Base-by-base conservation (phyloP, 2,113 vertebrate species). In the Abramis brama region DNA sequence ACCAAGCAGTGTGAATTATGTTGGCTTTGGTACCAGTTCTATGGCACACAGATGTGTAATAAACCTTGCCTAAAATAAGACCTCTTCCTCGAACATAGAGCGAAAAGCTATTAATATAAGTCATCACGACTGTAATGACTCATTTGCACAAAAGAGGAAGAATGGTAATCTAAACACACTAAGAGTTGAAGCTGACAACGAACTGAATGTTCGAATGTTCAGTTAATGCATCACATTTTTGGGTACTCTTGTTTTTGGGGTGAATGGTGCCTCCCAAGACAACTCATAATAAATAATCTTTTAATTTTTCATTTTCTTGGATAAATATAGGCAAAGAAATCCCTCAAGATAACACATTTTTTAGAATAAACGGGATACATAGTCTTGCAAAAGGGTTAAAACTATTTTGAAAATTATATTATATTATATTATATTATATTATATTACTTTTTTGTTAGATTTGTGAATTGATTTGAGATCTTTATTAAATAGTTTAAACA, bases 51-150 rank as follows among this genome's bases (percentile, higher is more conserved):
- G 82, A 87, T 85, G 73, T 76, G 13, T 57, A 80, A 82, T 75
- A 82, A 78, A 85, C 80, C 78, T 33, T 74, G 76, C 8, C 73
- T 83, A 79, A 47, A 83, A 90, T 88, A 89, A 89, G 88, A 91
- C 90, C 87, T 79, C 64, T 86, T 78, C 83, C 43, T 79, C 21
- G 47, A 86, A 81, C 78, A 59, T 25, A 27, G 74, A 75, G 68
- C 23, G 2, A 30, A 62, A 66, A 25, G 39, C 74, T 80, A 84
- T 79, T 84, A 79, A 79, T 84, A 79, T 43, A 43, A 84, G 82
- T 74, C 85, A 60, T 60, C 30, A 59, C 5, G 45, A 25, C 68
- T 47, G 30, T 33, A 86, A 75, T 75, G 85, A 81, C 68, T 86
- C 78, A 81, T 86, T 82, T 86, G 52, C 64, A 39, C 76, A 21